Conservation (phyloP, 2,888 invertebrate genomes). For the Phengaris alcon region DNA sequence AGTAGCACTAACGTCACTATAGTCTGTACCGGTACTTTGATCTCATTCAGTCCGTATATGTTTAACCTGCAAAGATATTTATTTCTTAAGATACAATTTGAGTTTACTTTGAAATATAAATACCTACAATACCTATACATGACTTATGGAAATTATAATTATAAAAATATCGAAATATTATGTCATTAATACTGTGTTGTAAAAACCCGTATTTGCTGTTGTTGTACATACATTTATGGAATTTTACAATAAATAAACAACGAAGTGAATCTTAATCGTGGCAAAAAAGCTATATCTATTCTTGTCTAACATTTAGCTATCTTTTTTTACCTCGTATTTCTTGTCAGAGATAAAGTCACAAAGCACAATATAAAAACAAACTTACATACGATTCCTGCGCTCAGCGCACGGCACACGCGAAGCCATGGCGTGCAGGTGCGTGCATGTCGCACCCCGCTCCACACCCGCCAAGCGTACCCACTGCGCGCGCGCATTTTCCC, state of each 20-base stretch:
- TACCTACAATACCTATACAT: no score
- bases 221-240: no score
- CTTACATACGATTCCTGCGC: constrained; percentile 83
- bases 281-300: no score
- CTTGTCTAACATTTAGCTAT: no score
- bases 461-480: constrained; percentile 87
- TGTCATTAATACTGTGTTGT: no score
- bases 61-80: constrained; percentile 78
- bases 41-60: constrained; percentile 91
- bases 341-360: neutral
- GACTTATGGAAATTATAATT: no score
- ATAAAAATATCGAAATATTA: no score
- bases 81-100: neutral
- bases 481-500: constrained; percentile 84
- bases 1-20: constrained; percentile 85
- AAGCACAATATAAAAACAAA: constrained; percentile 32
- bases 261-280: no score
- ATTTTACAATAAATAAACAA: no score
- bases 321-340: neutral
- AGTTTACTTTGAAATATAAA: neutral
- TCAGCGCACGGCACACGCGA: constrained; percentile 76
- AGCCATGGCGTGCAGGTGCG: constrained; percentile 81
- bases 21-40: constrained; percentile 87
- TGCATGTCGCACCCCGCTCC: constrained; percentile 83
- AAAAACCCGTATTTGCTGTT: no score